These are phyloP conservation scores for Phoeniculus purpureus DNA, from an alignment of 2,797 vertebrate species.

Conservation along the genomic window DNA sequence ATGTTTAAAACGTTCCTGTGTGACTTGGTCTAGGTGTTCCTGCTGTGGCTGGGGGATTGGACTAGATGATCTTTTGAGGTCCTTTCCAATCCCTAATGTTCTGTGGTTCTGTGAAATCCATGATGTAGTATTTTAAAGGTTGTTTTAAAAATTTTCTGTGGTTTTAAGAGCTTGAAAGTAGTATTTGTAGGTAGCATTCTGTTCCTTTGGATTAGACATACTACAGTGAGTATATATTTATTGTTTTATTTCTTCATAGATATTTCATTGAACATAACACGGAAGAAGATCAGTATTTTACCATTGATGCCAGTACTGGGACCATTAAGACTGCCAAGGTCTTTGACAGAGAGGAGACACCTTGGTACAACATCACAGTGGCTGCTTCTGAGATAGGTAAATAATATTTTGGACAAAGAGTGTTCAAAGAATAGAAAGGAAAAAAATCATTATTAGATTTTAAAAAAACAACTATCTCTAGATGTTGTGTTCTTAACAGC, in stretches of 20 bases:
- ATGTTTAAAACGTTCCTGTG: too few species aligned
- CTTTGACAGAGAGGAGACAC: conserved; percentile 91
- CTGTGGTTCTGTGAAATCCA: not conserved
- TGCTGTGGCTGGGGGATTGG: too few species aligned
- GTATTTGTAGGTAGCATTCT: not conserved
- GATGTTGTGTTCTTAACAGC: not conserved
- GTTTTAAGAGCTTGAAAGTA: not conserved
- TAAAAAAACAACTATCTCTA: not conserved
- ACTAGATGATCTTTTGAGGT: too few species aligned
- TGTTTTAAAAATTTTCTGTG: not conserved
- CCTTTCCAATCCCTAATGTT: too few species aligned
- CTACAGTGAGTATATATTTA: conserved; percentile 23
- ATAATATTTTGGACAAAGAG: conserved; percentile 33
- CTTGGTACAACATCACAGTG: conserved; percentile 96
- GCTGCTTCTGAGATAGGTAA: conserved; percentile 95
- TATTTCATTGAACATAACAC: conserved; percentile 88
- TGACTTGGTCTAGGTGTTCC: too few species aligned
- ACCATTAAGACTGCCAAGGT: conserved; percentile 87
- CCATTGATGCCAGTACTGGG: conserved; percentile 90
- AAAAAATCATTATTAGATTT: not conserved
- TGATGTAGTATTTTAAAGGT: not conserved
- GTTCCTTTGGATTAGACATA: not conserved
- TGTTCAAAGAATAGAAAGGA: not conserved
- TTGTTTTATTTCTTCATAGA: conserved; percentile 73
- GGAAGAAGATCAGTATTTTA: conserved; percentile 87